Percentiles rank a stretch among this genome's conserved stretches.
Conservation (phyloP, 92 coral and sea anemone genomes). For the Palythoa grandiflora region DNA sequence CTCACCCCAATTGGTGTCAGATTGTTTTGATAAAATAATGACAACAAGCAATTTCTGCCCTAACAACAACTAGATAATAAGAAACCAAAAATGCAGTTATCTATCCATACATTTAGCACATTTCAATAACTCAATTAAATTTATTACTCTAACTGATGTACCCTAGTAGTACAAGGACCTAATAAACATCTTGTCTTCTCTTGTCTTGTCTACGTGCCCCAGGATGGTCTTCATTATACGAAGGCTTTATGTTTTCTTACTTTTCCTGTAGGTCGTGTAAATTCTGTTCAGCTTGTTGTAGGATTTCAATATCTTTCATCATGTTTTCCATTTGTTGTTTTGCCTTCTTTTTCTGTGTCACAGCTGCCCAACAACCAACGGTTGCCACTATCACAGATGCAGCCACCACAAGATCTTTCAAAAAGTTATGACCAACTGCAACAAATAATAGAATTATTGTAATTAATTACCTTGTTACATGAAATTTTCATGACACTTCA, state of each 20-base stretch:
- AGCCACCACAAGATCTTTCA: constrained; percentile 94
- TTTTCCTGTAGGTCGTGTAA: constrained; percentile 81
- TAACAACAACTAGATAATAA: too few relatives aligned
- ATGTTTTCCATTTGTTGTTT: constrained; percentile 91
- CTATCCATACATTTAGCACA: too few relatives aligned
- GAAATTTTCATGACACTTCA: background rate
- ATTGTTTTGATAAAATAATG: too few relatives aligned
- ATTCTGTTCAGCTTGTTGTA: constrained; percentile 95
- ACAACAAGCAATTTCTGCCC: too few relatives aligned
- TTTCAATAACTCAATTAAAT: too few relatives aligned
- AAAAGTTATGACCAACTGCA: constrained; percentile 89
- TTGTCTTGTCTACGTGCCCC: too few relatives aligned
- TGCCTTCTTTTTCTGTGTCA: constrained; percentile 91
- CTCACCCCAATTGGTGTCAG: too few relatives aligned
- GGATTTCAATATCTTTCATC: constrained; percentile 87
- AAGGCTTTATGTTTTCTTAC: constrained; percentile 13
- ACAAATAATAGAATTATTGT: background rate
- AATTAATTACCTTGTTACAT: background rate
- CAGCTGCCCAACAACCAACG: constrained; percentile 94
- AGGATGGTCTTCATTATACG: too few relatives aligned
- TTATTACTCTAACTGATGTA: too few relatives aligned
- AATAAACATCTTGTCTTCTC: too few relatives aligned
- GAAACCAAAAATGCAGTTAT: too few relatives aligned
- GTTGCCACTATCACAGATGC: constrained; percentile 94
- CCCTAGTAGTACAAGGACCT: too few relatives aligned